Base-by-base conservation (phyloP, 1,140 invertebrate genomes). In the Chironomus tepperi region DNA sequence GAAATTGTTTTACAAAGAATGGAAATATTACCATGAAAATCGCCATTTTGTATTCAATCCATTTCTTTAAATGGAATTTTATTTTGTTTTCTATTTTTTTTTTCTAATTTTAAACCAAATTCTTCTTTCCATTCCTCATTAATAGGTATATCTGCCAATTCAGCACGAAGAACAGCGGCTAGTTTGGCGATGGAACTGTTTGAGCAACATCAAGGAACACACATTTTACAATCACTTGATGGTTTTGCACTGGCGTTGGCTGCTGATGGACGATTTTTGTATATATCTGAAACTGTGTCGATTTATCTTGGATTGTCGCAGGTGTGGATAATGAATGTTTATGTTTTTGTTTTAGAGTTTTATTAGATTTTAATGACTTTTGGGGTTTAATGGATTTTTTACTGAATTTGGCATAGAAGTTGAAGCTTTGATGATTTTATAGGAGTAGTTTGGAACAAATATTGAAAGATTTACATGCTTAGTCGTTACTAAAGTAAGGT, bases 261-360 rank as follows among this genome's bases (percentile, higher is more conserved):
- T 43, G 93, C 93, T 78, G 96, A 98, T 85, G 97, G 96, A 76
- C 88, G 96, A 80, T 98, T 98, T 85, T 88, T 98, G 79, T 98
- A 98, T 87, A 97, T 98, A 86, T 98, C 96, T 77, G 96, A 98
- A 88, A 98, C 96, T 77, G 96, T 98, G 78, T 98, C 96, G 80
- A 98, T 98, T 84, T 98, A 98, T 86, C 89, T 98, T 82, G 97
- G 97, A 78, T 89, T 98, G 81, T 98, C 96, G 84, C 97, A 98
- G 91, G 95, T 97, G 85, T 90, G 87, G 85, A 57, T n/a, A 12
- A 15, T n/a, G 7, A 57, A 57, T n/a, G n/a, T n/a, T n/a, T n/a
- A n/a, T n/a, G n/a, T n/a, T n/a, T n/a, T n/a, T 5, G 24, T 34
- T 34, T 34, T 34, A 34, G 24, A 34, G 5, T 34, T 34, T 34